Conservation (phyloP, 1,140 invertebrate species). For the Cotesia vestalis region DNA sequence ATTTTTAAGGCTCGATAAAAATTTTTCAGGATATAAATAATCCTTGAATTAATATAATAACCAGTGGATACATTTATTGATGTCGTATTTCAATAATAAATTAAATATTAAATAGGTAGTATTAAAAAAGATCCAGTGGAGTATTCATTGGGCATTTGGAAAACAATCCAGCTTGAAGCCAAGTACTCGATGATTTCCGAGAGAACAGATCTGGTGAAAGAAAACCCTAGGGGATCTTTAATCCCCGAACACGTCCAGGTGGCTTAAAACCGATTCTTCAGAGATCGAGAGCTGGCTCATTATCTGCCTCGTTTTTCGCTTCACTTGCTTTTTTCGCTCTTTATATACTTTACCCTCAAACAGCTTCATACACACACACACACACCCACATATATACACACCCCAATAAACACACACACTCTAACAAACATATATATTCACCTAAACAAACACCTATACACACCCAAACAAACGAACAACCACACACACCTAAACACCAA, state of each 20-base stretch:
- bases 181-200: not conserved
- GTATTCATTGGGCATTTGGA: too few relatives aligned
- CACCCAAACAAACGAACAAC: too few relatives aligned
- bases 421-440: too few relatives aligned
- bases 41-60: too few relatives aligned
- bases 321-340: not conserved
- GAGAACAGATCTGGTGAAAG: not conserved
- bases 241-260: constrained; percentile 16
- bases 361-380: not conserved
- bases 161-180: not conserved
- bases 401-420: too few relatives aligned
- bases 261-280: constrained; percentile 22
- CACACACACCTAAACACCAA: too few relatives aligned
- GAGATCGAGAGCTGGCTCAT: constrained; percentile 25
- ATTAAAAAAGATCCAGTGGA: too few relatives aligned
- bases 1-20: too few relatives aligned
- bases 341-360: not conserved
- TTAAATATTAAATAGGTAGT: not conserved
- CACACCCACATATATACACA: not conserved
- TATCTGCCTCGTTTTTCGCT: constrained; percentile 29
- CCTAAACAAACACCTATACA: too few relatives aligned
- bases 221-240: constrained; percentile 2
- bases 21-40: too few relatives aligned
- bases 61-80: too few relatives aligned
- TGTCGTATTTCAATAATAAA: not conserved